Evolutionary conservation across 2,113 vertebrate species (phyloP).

Genomic region (Gallinago media): DNA sequence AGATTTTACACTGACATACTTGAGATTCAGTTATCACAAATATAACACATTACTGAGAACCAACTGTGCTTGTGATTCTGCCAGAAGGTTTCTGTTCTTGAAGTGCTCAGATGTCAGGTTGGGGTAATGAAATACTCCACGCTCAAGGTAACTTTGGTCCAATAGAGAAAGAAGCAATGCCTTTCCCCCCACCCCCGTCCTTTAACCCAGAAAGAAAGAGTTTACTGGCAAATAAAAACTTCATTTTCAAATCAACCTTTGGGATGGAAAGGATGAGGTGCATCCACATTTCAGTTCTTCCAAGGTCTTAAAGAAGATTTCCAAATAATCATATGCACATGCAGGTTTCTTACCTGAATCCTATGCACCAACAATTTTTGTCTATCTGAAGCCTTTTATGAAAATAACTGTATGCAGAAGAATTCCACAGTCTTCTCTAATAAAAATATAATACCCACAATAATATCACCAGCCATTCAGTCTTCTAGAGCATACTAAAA

Average conservation of each 20-base stretch:
- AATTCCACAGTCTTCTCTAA: background rate
- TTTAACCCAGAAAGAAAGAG: background rate
- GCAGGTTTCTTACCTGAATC: background rate
- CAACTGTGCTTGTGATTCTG: slow-evolving; percentile 18
- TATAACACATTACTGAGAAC: slow-evolving; percentile 1
- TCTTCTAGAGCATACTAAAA: slow-evolving; percentile 14
- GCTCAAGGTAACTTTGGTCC: background rate
- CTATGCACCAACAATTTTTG: background rate
- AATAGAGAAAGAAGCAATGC: background rate
- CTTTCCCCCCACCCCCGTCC: too few relatives aligned
- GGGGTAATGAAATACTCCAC: background rate
- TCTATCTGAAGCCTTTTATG: background rate
- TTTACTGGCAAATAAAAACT: background rate
- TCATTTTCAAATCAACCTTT: background rate
- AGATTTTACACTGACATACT: background rate
- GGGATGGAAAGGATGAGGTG: background rate
- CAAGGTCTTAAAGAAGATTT: background rate
- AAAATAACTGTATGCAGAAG: background rate
- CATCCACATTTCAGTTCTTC: background rate
- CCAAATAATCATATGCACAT: background rate
- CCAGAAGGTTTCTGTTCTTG: slow-evolving; percentile 19
- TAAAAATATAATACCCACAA: slow-evolving; percentile 1
- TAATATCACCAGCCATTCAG: background rate
- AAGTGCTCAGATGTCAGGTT: background rate
- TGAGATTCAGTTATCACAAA: slow-evolving; percentile 17